Evolutionary conservation across 1,140 invertebrate genomes (phyloP).

Genomic region (Drosophila nebulosa): DNA sequence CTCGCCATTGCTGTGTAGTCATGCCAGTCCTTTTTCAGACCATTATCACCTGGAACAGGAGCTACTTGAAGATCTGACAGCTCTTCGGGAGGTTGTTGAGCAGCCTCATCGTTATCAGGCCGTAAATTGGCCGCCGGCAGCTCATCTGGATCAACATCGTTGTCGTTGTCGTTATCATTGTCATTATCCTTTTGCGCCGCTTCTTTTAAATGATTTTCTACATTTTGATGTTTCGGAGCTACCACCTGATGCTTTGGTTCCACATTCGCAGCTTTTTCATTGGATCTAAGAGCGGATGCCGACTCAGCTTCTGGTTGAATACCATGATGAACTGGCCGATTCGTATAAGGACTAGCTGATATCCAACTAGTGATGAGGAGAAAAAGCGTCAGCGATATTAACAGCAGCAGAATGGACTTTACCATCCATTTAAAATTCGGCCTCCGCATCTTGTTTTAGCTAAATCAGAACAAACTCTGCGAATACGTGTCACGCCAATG

Average conservation of each 20-base stretch:
- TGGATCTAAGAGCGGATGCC: background rate
- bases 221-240: background rate
- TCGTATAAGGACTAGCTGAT: constrained; percentile 67
- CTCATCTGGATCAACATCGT: background rate
- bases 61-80: constrained; percentile 22
- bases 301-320: constrained; percentile 29
- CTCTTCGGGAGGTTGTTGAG: constrained; percentile 1
- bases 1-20: constrained; percentile 88
- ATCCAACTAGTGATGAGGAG: constrained; percentile 71
- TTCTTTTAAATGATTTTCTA: background rate
- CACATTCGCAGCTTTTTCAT: background rate
- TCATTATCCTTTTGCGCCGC: background rate
- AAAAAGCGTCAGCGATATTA: constrained; percentile 60
- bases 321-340: constrained; percentile 57
- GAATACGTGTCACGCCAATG: constrained; percentile 52
- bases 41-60: constrained; percentile 82
- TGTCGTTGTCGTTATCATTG: constrained; percentile 16
- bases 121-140: background rate
- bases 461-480: constrained; percentile 3
- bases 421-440: constrained; percentile 77
- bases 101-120: background rate
- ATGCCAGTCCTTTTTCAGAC: constrained; percentile 88
- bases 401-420: constrained; percentile 53
- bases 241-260: background rate
- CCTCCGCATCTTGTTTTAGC: constrained; percentile 57